Conservation (phyloP, 2,113 vertebrate species). For the Patagioenas fasciata region DNA sequence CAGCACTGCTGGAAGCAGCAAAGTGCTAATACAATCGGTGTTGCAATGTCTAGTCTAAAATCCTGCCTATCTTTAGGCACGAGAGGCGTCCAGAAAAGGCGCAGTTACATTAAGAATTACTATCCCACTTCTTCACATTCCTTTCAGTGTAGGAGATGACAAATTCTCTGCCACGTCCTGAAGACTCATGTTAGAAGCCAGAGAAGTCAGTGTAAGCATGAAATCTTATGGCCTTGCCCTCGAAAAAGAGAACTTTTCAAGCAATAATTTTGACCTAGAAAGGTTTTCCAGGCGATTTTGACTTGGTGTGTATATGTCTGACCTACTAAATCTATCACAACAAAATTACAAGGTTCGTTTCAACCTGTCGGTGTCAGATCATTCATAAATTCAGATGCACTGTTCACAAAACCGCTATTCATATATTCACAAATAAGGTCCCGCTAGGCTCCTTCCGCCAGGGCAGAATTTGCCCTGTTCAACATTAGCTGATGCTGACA, state of each 20-base stretch:
- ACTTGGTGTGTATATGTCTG: slow-evolving; percentile 61
- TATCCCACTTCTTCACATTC: not conserved
- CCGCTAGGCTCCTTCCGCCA: not conserved
- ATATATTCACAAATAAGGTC: slow-evolving; percentile 33
- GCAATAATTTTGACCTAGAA: slow-evolving; percentile 73
- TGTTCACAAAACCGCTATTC: slow-evolving; percentile 50
- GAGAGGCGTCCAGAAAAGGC: not conserved
- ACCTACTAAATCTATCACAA: slow-evolving; percentile 69
- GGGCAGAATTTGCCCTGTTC: slow-evolving; percentile 16
- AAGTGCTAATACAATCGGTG: not conserved
- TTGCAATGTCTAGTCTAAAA: not conserved
- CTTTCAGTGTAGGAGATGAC: slow-evolving; percentile 38
- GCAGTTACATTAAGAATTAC: not conserved
- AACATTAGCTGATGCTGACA: slow-evolving; percentile 28
- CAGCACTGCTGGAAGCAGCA: not conserved
- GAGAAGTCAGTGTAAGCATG: slow-evolving; percentile 46
- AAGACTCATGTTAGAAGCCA: slow-evolving; percentile 17
- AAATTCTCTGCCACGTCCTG: slow-evolving; percentile 33
- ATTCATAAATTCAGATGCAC: slow-evolving; percentile 61
- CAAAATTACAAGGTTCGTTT: slow-evolving; percentile 44
- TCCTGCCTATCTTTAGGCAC: not conserved
- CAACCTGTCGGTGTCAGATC: slow-evolving; percentile 53
- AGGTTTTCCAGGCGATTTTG: slow-evolving; percentile 76
- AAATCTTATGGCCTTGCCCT: slow-evolving; percentile 8
- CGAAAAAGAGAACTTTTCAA: slow-evolving; percentile 54